A percentile compares a stretch with the other conserved stretches of the same genome.
Conservation (phyloP, 2,113 vertebrate species). For the chimpanzee (Pan troglodytes) region NHGRI_mPanTro3-v2.1_pri NC_072410.2:114463501-114464000, state of each 20-base stretch:
- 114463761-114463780: slow-evolving; percentile 80
- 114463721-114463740: slow-evolving; percentile 6
- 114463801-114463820: slow-evolving; percentile 77
- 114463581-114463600: no score
- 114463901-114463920: slow-evolving; percentile 14
- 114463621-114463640: neutral
- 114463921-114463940: neutral
- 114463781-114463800: slow-evolving; percentile 68
- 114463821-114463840: slow-evolving; percentile 26
- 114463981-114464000: neutral
- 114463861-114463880: slow-evolving; percentile 64
- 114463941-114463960: neutral
- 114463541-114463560: neutral
- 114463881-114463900: slow-evolving; percentile 26
- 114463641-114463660: neutral
- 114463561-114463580: neutral
- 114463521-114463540: neutral
- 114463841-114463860: slow-evolving; percentile 66
- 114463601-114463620: neutral
- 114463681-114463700: neutral
- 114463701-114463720: slow-evolving; percentile 46
- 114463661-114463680: neutral
- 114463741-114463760: slow-evolving; percentile 72
- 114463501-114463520: neutral
- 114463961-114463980: neutral